A percentile compares a stretch with the other conserved stretches of the same genome.
Evolutionary conservation across 2,888 invertebrate genomes (phyloP).

Genomic region (Fragum fragum): DNA sequence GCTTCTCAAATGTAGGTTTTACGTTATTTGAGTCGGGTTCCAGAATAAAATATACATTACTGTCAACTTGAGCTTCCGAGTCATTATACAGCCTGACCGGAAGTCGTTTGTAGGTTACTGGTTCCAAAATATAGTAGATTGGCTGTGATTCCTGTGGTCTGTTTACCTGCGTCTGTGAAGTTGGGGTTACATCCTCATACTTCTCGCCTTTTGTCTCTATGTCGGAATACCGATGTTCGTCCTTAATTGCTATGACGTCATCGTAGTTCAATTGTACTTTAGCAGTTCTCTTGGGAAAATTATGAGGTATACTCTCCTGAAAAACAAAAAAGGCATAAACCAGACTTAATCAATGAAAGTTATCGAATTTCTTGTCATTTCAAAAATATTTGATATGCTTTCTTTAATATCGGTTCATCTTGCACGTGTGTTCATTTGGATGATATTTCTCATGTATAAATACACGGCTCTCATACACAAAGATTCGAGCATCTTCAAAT

Average conservation of each 20-base stretch:
- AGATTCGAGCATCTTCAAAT: too few relatives aligned
- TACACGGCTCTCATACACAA: too few relatives aligned
- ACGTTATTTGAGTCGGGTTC: conserved; percentile 21
- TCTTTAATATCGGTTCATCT: too few relatives aligned
- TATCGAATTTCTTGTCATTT: too few relatives aligned
- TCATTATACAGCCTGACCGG: conserved; percentile 16
- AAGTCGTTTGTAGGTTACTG: conserved; percentile 16
- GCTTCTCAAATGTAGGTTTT: conserved; percentile 18
- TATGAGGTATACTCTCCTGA: background rate
- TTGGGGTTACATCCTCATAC: background rate
- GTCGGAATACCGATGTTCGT: conserved; percentile 17
- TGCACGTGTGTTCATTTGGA: too few relatives aligned
- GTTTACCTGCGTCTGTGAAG: background rate
- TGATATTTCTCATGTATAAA: too few relatives aligned
- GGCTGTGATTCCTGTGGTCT: background rate
- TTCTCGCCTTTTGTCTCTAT: background rate
- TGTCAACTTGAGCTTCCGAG: background rate
- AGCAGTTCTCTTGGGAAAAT: background rate
- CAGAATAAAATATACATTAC: conserved; percentile 16
- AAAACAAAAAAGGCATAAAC: background rate
- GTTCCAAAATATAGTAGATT: conserved; percentile 19
- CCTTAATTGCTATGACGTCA: background rate
- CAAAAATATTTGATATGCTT: too few relatives aligned
- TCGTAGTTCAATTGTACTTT: background rate
- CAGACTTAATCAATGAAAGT: background rate